Conservation (phyloP, 2,888 invertebrate species). For the Mimachlamys varia region DNA sequence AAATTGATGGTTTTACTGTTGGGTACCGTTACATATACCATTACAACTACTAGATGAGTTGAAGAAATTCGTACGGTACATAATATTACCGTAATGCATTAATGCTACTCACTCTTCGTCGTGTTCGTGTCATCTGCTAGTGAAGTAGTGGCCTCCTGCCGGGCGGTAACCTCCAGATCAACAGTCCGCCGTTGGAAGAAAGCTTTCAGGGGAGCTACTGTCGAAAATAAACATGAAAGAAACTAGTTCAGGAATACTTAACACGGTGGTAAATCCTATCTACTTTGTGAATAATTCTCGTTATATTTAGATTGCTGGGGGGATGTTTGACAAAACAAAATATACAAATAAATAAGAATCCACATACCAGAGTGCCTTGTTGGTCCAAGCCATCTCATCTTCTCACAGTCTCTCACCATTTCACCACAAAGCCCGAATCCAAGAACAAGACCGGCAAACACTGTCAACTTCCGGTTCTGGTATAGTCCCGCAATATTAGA, state of each 20-base stretch:
- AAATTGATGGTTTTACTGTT: too few relatives aligned
- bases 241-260: background rate
- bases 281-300: background rate
- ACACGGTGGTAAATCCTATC: background rate
- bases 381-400: constrained; percentile 48
- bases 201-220: constrained; percentile 44
- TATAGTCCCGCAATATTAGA: constrained; percentile 44
- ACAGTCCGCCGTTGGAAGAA: constrained; percentile 32
- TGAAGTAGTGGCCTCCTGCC: background rate
- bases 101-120: background rate
- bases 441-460: constrained; percentile 40
- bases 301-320: background rate
- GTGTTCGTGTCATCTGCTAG: background rate
- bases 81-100: too few relatives aligned
- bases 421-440: constrained; percentile 47
- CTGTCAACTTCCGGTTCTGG: constrained; percentile 14
- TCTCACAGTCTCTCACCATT: constrained; percentile 47
- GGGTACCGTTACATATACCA: too few relatives aligned
- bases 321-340: too few relatives aligned
- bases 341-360: background rate
- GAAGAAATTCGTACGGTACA: too few relatives aligned
- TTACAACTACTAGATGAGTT: too few relatives aligned
- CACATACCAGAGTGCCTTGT: constrained; percentile 41
- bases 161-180: background rate
- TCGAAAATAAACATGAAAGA: background rate